Evolutionary conservation across 2,888 invertebrate genomes (phyloP), one percentile per base, ranked within the genome.

Genomic region (Torymus auratus): DNA sequence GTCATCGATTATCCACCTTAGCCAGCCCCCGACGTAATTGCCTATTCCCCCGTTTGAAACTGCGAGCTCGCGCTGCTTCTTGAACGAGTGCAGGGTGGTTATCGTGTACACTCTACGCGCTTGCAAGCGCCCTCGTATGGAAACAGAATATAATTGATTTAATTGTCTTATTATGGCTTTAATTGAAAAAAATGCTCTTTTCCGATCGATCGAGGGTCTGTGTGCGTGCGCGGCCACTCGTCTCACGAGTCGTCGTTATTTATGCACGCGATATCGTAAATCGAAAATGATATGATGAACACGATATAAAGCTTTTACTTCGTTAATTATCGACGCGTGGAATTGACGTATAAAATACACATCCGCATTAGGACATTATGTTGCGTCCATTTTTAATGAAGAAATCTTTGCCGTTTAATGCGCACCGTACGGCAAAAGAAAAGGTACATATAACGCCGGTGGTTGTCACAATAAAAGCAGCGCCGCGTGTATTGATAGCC

Each of bases 401-500:
- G n/a, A 61, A 55, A n/a, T 78, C 41, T 41, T 67, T 55, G 1
- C 13, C 41, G 41, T n/a, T 65, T 67, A 60, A 72, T 64, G 7
- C 23, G 4, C 2, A 11, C 13, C 15, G 7, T 15, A 4, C 2
- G 15, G 15, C 23, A 67, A 67, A 67, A n/a, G 61, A 76, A 52
- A 76, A 61, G 53, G 56, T 61, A 62, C 52, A 75, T 41, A 7
- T 7, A 41, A 41, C 7, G 7, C 7, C 1, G 7, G 7, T 62
- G 28, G 67, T 56, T 74, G 81, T 68, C 71, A 52, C 53, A 71
- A 61, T 78, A 73, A 74, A 70, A 62, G 55, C 65, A 50, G 75
- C 41, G 69, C 53, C 65, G 67, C 69, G 14, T 60, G 60, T 55
- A 74, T 74, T 70, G 78, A 78, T 78, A 78, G 68, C 55, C 65